phyloP scores from a whole-genome alignment of 2,888 invertebrate genomes.

The Drosophila multiciliata region DNA sequence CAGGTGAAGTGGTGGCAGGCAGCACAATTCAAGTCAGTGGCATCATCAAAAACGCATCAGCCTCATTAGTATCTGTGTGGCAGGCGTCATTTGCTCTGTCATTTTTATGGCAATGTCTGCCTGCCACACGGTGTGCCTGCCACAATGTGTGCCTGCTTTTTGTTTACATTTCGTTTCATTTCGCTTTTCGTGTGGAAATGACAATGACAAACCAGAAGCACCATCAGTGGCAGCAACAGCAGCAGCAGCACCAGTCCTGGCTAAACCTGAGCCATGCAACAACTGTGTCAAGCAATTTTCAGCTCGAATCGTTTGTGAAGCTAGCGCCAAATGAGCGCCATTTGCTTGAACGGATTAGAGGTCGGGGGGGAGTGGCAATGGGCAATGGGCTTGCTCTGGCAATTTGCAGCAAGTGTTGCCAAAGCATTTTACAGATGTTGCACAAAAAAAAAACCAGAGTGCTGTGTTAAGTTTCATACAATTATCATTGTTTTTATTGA shows the following conservation, averaged over 20 bases:
- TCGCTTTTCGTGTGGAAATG: constrained; percentile 62
- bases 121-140: constrained; percentile 39
- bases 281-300: constrained; percentile 79
- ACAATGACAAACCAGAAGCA: constrained; percentile 48
- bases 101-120: constrained; percentile 67
- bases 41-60: constrained; percentile 81
- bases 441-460: constrained; percentile 51
- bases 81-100: constrained; percentile 65
- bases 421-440: constrained; percentile 77
- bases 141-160: constrained; percentile 46
- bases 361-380: not conserved
- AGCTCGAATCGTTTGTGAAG: constrained; percentile 68
- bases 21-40: constrained; percentile 52
- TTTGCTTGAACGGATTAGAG: constrained; percentile 1
- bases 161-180: constrained; percentile 71
- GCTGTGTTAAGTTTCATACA: constrained; percentile 50
- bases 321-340: constrained; percentile 47
- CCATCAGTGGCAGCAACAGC: not conserved
- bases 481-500: constrained; percentile 75
- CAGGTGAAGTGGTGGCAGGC: constrained; percentile 2
- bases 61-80: constrained; percentile 58
- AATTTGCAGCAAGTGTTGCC: constrained; percentile 75
- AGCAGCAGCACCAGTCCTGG: not conserved
- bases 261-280: constrained; percentile 52
- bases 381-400: constrained; percentile 15